phyloP scores from a whole-genome alignment of 2,113 vertebrate genomes.

The Camelus dromedarius region DNA sequence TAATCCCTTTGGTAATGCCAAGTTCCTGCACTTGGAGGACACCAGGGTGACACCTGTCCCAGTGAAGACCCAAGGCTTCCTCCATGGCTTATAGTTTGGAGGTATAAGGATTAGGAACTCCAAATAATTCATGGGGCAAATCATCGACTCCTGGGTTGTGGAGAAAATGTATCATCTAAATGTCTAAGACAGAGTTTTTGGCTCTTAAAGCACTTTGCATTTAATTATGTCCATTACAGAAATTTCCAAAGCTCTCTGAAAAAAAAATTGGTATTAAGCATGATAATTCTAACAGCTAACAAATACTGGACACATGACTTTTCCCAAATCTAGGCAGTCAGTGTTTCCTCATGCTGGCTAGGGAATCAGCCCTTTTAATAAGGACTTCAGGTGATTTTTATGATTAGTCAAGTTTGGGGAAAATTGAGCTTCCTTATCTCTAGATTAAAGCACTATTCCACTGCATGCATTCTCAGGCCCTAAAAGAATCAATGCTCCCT shows the following conservation, averaged over 20 bases:
- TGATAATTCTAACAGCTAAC: conserved; percentile 25
- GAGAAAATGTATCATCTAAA: not conserved
- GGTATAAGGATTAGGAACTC: not conserved
- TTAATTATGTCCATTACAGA: conserved; percentile 7
- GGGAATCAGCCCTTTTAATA: not conserved
- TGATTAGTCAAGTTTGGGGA: not conserved
- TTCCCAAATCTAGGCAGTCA: not conserved
- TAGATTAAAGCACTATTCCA: conserved; percentile 18
- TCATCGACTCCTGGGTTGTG: not conserved
- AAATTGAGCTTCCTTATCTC: not conserved
- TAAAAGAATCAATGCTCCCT: not conserved
- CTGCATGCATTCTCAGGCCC: not conserved
- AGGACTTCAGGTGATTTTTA: not conserved
- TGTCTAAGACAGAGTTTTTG: not conserved
- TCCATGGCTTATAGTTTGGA: not conserved
- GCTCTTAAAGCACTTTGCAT: not conserved
- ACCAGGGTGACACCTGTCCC: not conserved
- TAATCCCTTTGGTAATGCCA: not conserved
- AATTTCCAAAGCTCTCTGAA: conserved; percentile 6
- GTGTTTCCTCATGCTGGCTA: not conserved
- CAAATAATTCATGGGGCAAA: not conserved
- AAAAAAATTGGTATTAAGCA: not conserved
- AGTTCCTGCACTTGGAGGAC: not conserved
- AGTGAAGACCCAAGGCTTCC: not conserved
- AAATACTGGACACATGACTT: not conserved